A percentile compares a stretch with the other conserved stretches of the same genome.
Evolutionary conservation across 2,888 invertebrate species (phyloP).

Genomic region (Diarsia dahlii): DNA sequence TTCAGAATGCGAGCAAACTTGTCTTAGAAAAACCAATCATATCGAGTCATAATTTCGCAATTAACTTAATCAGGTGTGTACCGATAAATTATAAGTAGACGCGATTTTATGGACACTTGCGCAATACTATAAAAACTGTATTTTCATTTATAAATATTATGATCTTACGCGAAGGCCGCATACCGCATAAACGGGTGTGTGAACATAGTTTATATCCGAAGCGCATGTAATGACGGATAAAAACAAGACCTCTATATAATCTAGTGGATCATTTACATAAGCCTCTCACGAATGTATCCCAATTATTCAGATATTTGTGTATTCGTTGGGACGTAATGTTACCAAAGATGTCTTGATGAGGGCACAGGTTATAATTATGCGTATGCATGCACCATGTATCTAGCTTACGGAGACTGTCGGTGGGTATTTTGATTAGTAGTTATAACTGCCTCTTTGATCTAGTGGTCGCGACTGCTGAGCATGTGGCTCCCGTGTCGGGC

Average conservation of each 20-base stretch:
- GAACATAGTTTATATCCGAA: slow-evolving; percentile 56
- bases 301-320: slow-evolving; percentile 55
- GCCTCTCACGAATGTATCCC: slow-evolving; percentile 50
- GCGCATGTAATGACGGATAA: slow-evolving; percentile 67
- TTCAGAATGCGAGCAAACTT: slow-evolving; percentile 36
- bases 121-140: slow-evolving; percentile 60
- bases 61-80: slow-evolving; percentile 48
- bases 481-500: too few species aligned
- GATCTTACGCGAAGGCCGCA: slow-evolving; percentile 69
- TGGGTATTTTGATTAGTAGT: slow-evolving; percentile 30
- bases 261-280: slow-evolving; percentile 39
- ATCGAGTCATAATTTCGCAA: slow-evolving; percentile 52
- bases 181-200: slow-evolving; percentile 47
- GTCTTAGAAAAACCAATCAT: slow-evolving; percentile 52
- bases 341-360: slow-evolving; percentile 46
- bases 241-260: slow-evolving; percentile 38
- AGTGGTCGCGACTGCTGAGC: too few species aligned
- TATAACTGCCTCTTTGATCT: background rate
- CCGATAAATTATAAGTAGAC: slow-evolving; percentile 59
- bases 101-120: slow-evolving; percentile 54
- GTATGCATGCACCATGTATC: slow-evolving; percentile 34
- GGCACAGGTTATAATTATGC: slow-evolving; percentile 34
- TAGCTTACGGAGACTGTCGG: slow-evolving; percentile 35
- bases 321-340: slow-evolving; percentile 39
- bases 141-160: slow-evolving; percentile 64